Evolutionary conservation across 1,140 invertebrate species (phyloP).

Genomic region (Chironomus tepperi): DNA sequence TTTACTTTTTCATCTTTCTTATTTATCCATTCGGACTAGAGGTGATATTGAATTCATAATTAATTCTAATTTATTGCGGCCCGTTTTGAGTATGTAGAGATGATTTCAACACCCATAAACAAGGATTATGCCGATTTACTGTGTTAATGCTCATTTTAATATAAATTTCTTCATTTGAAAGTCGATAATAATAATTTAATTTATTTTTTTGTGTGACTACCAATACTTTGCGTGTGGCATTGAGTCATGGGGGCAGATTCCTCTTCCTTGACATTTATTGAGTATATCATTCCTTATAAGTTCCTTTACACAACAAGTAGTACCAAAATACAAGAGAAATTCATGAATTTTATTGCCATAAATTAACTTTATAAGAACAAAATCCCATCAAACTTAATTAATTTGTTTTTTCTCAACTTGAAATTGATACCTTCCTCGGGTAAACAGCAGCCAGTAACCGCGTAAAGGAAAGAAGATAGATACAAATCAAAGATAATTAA

Average conservation of each 20-base stretch:
- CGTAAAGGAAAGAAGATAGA: background rate
- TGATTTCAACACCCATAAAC: slow-evolving; percentile 12
- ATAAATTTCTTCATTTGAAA: slow-evolving; percentile 14
- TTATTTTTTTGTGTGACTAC: background rate
- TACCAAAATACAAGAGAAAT: background rate
- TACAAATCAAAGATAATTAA: slow-evolving; percentile 14
- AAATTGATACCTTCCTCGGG: too few species aligned
- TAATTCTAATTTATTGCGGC: slow-evolving; percentile 5
- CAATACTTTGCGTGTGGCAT: background rate
- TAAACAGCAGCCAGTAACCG: too few species aligned
- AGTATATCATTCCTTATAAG: background rate
- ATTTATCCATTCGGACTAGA: background rate
- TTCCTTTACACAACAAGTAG: background rate
- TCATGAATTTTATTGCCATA: background rate
- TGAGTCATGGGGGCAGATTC: too few species aligned
- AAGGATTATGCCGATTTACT: background rate
- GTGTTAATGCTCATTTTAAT: background rate
- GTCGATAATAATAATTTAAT: background rate
- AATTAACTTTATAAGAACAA: background rate
- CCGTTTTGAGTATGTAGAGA: slow-evolving; percentile 1
- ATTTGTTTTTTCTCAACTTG: background rate
- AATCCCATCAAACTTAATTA: slow-evolving; percentile 2
- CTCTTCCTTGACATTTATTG: background rate
- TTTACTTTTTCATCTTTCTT: background rate
- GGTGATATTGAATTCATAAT: slow-evolving; percentile 3